Conservation (phyloP, 2,888 invertebrate genomes). For the Amblyteles armatorius region DNA sequence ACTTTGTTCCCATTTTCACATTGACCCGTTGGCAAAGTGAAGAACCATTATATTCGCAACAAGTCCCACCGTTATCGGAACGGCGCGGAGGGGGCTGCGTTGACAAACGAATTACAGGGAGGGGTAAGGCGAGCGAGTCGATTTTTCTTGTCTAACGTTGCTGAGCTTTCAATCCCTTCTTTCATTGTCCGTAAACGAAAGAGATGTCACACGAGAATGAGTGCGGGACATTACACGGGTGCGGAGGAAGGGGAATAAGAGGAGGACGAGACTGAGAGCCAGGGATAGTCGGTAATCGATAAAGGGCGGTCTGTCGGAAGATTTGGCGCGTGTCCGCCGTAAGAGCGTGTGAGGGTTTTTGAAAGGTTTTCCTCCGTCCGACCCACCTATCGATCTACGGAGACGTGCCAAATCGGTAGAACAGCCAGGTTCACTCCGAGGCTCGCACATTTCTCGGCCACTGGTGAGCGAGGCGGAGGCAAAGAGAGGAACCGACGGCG, state of each 20-base stretch:
- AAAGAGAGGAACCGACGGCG: constrained; percentile 33
- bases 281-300: constrained; percentile 52
- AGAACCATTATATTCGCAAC: neutral
- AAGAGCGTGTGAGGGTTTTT: constrained; percentile 15
- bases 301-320: constrained; percentile 51
- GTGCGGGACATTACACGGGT: neutral
- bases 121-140: neutral
- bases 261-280: constrained; percentile 1
- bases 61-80: neutral
- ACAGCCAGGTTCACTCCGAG: constrained; percentile 29
- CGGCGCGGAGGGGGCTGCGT: neutral
- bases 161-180: constrained; percentile 27
- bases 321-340: constrained; percentile 45
- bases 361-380: constrained; percentile 35
- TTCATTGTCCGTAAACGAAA: constrained; percentile 8
- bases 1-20: no score
- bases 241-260: constrained; percentile 1
- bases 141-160: constrained; percentile 34
- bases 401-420: constrained; percentile 64
- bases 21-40: neutral
- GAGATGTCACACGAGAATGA: constrained; percentile 25
- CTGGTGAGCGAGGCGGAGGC: constrained; percentile 17
- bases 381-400: constrained; percentile 58
- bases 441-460: constrained; percentile 8
- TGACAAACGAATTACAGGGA: neutral